A percentile compares a stretch with the other conserved stretches of the same genome.
Evolutionary conservation across 2,113 vertebrate genomes (phyloP).

Genomic region (rabbit (Oryctolagus cuniculus)): DNA sequence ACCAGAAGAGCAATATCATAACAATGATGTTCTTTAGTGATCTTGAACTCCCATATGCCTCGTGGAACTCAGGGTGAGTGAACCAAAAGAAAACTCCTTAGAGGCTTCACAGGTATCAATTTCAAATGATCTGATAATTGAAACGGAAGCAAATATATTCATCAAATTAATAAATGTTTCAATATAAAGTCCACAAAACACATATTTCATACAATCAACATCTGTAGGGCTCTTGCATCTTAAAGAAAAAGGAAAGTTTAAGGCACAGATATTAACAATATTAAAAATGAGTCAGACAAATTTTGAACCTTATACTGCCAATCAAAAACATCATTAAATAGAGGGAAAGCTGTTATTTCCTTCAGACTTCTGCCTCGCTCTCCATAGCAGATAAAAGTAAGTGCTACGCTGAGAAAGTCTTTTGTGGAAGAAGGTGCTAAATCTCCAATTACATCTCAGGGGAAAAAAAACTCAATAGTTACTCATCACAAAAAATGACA

Average conservation of each 20-base stretch:
- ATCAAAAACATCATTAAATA: conserved; percentile 75
- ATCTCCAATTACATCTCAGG: conserved; percentile 77
- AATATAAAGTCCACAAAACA: conserved; percentile 16
- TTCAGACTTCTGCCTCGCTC: conserved; percentile 69
- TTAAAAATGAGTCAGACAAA: conserved; percentile 65
- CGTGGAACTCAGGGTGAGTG: neutral
- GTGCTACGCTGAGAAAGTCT: conserved; percentile 74
- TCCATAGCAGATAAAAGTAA: conserved; percentile 73
- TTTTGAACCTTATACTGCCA: conserved; percentile 50
- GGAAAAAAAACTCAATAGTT: conserved; percentile 66
- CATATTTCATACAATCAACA: neutral
- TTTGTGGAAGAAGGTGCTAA: conserved; percentile 77
- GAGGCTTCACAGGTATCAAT: conserved; percentile 12
- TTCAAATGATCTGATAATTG: conserved; percentile 57
- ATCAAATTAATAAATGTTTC: conserved; percentile 48
- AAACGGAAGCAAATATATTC: conserved; percentile 57
- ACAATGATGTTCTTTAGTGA: neutral
- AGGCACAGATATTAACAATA: conserved; percentile 48
- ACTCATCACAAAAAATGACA: conserved; percentile 77
- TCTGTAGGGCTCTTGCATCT: conserved; percentile 31
- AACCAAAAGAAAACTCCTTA: conserved; percentile 25
- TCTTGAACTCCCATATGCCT: neutral
- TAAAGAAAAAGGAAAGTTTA: neutral
- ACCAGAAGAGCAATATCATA: neutral
- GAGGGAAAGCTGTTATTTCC: conserved; percentile 70